A percentile compares a stretch with the other conserved stretches of the same genome.
Conservation (phyloP, 53 echinoderm and acorn worm species). For the Crossaster papposus region DNA sequence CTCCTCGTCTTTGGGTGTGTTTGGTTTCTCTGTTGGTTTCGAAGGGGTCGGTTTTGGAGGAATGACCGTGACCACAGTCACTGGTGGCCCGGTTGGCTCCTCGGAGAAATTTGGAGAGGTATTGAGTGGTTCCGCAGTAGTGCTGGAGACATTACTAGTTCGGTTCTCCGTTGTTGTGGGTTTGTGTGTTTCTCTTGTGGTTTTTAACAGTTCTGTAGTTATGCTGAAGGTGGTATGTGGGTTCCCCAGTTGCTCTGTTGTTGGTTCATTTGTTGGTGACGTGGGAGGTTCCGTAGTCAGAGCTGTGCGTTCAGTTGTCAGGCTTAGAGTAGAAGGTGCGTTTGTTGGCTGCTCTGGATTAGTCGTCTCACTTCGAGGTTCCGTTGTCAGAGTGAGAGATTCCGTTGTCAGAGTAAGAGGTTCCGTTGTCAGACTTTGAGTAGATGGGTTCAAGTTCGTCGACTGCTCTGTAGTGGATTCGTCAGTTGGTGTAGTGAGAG, state of each 20-base stretch:
- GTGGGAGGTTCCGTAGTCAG: too few species aligned
- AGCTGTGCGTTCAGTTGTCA: not conserved
- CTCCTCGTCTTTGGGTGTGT: slow-evolving; percentile 9
- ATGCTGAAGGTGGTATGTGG: too few species aligned
- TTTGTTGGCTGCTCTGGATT: not conserved
- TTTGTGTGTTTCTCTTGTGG: not conserved
- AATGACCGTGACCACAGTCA: too few species aligned
- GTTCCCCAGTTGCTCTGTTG: not conserved
- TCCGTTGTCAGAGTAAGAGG: not conserved
- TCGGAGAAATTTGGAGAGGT: not conserved
- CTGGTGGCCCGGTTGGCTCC: not conserved
- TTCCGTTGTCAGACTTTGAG: not conserved
- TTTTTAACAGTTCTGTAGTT: not conserved
- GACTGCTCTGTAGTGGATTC: not conserved
- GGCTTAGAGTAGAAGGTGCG: not conserved
- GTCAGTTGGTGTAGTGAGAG: not conserved
- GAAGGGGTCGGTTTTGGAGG: not conserved
- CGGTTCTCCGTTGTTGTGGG: too few species aligned
- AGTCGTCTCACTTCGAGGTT: not conserved
- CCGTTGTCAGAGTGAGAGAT: not conserved
- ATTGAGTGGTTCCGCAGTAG: not conserved
- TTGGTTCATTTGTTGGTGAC: not conserved
- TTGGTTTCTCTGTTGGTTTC: slow-evolving; percentile 10
- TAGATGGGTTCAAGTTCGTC: not conserved
- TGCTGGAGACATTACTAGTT: not conserved